Conservation (phyloP, 2,888 invertebrate genomes). For the Pandemis cinnamomeana region DNA sequence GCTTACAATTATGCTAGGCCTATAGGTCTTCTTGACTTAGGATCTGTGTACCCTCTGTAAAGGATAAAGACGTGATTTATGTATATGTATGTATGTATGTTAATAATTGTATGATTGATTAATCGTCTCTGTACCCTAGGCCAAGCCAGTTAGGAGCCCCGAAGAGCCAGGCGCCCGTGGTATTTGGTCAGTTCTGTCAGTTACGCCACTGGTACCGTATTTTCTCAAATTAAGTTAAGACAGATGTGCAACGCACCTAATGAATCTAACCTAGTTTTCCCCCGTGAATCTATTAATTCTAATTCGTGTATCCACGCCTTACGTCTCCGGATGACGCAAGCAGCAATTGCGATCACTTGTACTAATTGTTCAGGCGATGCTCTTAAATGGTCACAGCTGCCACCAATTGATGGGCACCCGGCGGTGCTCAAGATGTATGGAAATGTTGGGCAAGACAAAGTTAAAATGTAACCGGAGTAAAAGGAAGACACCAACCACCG, state of each 20-base stretch:
- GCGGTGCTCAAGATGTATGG: conserved; percentile 33
- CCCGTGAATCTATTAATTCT: conserved; percentile 71
- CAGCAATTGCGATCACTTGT: conserved; percentile 79
- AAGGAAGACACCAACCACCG: neutral
- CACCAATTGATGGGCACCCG: conserved; percentile 66
- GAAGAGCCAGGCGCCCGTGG: no score
- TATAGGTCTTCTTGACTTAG: no score
- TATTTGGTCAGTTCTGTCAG: no score
- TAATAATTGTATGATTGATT: no score
- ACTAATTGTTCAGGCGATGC: conserved; percentile 73
- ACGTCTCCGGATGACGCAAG: conserved; percentile 71
- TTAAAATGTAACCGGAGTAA: neutral
- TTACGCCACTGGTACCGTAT: neutral
- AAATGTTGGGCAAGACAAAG: conserved; percentile 27
- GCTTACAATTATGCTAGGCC: no score
- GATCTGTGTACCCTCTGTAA: no score
- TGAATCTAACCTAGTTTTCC: conserved; percentile 61
- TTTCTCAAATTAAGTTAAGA: neutral
- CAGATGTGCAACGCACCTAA: conserved; percentile 33
- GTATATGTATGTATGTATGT: no score
- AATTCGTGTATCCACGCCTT: conserved; percentile 65
- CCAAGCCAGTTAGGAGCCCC: no score
- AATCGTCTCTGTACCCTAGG: no score
- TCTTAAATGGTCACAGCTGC: conserved; percentile 76
- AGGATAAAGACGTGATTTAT: no score